Evolutionary conservation across 2,113 vertebrate species (phyloP), one percentile per base, ranked within the genome.

Genomic region (Zingel zingel): DNA sequence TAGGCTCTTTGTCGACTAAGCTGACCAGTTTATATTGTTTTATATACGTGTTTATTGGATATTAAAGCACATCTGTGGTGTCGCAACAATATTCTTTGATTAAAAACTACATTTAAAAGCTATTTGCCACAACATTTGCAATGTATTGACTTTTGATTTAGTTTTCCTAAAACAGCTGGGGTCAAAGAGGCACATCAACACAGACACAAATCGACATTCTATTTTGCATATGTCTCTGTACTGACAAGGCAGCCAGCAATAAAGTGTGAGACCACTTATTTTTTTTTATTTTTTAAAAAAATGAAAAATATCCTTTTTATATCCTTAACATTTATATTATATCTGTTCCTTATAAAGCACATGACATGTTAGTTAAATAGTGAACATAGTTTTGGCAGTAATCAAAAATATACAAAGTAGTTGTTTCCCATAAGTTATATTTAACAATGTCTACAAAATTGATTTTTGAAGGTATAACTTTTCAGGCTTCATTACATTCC

Each of bases 401-500:
- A 58, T 58, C n/a, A 69, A 80, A 4, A 67, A 64, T 36, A 64
- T 36, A 58, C 21, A 72, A 56, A 50, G 30, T 81, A 36, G 33
- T 39, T 57, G 71, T 71, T 30, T 54, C 58, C 72, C 65, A 73
- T 54, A 68, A n/a, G 23, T 82, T 56, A 7, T 59, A 56, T 72
- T 51, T 47, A 75, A 62, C 5, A 75, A 62, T 4, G 25, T 82
- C 76, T 74, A 77, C 74, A 72, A 75, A 85, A 79, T 11, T 3
- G 43, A 74, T 70, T 70, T 85, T 75, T 78, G 19, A 75, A 74
- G 76, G 59, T 82, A 21, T 81, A 78, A 82, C 74, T 74, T 78
- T 85, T 62, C 83, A 85, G 89, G 86, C 87, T 93, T 94, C 88
- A 92, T 89, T 89, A 94, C 92, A 94, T 94, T 94, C 93, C 93